Base-by-base conservation (phyloP, 2,113 vertebrate genomes). In the Odocoileus hemionus region DNA sequence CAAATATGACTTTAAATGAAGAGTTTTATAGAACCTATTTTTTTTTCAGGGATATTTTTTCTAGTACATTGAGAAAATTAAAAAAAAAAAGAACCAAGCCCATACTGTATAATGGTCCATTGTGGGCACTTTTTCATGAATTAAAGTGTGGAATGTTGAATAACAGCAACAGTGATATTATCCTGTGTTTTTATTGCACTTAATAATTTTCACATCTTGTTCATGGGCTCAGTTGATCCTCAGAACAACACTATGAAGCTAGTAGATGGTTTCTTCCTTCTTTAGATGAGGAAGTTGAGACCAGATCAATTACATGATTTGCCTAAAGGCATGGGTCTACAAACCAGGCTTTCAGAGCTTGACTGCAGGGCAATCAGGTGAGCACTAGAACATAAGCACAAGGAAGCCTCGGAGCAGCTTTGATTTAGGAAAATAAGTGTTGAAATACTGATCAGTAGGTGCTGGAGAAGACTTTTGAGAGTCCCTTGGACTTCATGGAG, bases 41-140 rank as follows among this genome's bases (percentile, higher is more conserved):
- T 89, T 93, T n/a, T 89, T 95, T 39, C n/a, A 67, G 60, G 88
- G 91, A 61, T 90, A 79, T 39, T 84, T 92, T 67, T 61, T 25
- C 50, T n/a, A 93, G 17, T 80, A 6, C 19, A 43, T 33, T 95
- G 36, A 83, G 25, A 12, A 93, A 82, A 93, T 80, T 85, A 61
- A 54, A 52, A 79, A 25, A 52, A 50, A 28, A 15, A 39, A 23
- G 36, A 47, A 36, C 43, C 10, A 74, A 23, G 47, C 7, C 26
- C 2, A 30, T 16, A 47, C 28, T 45, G 25, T 28, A 2, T 61
- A 52, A 39, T 11, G 3, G 1, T 96, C 52, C 67, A 87, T 86
- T 9, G 26, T 50, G 54, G 70, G 43, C 0, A 57, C 19, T 79
- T 97, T 92, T 86, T 61, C 10, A n/a, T 91, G 52, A 91, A 79